Evolutionary conservation across 1,140 invertebrate species (phyloP).

Genomic region (Drosophila repletoides): DNA sequence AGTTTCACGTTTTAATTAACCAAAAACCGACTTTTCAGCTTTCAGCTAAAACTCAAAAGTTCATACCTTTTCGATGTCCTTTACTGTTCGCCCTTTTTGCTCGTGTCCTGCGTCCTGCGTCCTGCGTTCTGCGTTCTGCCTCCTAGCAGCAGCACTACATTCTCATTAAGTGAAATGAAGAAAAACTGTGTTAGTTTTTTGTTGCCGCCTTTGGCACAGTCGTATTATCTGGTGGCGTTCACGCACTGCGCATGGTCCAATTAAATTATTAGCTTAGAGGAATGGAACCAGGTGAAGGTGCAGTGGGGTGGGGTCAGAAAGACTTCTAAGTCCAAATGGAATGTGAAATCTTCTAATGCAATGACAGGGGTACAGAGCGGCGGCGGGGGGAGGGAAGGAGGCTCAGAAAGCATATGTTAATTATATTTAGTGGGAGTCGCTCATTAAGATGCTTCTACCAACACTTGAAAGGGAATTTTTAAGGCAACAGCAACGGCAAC

Average conservation of each 20-base stretch:
- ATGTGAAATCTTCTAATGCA: constrained; percentile 58
- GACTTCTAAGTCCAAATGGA: constrained; percentile 23
- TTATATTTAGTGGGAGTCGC: constrained; percentile 47
- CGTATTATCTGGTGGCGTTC: constrained; percentile 32
- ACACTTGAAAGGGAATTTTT: constrained; percentile 71
- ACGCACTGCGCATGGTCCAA: constrained; percentile 73
- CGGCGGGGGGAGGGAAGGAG: too few relatives aligned
- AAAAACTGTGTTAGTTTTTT: constrained; percentile 68
- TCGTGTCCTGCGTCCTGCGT: constrained; percentile 36
- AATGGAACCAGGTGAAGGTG: neutral
- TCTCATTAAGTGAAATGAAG: constrained; percentile 70
- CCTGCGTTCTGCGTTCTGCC: too few relatives aligned
- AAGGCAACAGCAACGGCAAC: too few relatives aligned
- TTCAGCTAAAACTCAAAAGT: constrained; percentile 48
- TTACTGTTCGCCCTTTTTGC: constrained; percentile 11
- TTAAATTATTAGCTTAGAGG: constrained; percentile 69
- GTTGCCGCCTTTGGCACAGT: constrained; percentile 34
- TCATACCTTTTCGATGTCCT: constrained; percentile 51
- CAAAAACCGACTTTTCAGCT: constrained; percentile 15
- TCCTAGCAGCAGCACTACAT: too few relatives aligned
- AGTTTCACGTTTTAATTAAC: constrained; percentile 66
- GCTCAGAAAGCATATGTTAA: constrained; percentile 76
- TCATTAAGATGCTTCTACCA: constrained; percentile 42
- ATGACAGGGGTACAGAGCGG: too few relatives aligned
- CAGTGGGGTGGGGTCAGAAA: neutral